These are phyloP conservation scores for Sturnira hondurensis DNA, from an alignment of 2,113 vertebrate genomes.

Conservation along the genomic window DNA sequence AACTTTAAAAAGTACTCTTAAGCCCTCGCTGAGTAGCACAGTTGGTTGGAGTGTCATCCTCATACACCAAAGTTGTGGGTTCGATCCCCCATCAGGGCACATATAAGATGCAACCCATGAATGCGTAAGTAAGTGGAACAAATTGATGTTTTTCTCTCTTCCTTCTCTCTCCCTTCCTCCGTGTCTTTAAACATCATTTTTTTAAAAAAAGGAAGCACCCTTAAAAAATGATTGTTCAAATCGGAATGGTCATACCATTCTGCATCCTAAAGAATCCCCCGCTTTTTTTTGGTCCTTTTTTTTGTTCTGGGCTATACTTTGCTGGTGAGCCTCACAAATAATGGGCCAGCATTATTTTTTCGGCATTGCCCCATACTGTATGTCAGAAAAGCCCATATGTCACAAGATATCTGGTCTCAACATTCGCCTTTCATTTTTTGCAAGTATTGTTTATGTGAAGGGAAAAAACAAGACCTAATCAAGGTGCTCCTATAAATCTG, in stretches of 20 bases:
- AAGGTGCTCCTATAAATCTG: conserved; percentile 52
- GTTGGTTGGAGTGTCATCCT: too few relatives aligned
- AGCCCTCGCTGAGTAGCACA: too few relatives aligned
- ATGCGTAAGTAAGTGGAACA: too few relatives aligned
- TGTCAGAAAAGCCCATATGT: conserved; percentile 14
- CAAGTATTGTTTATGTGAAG: conserved; percentile 52
- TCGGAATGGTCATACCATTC: not conserved
- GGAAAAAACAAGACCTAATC: not conserved
- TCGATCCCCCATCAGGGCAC: too few relatives aligned
- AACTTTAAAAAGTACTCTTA: not conserved
- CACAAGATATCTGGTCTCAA: not conserved
- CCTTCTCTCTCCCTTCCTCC: too few relatives aligned
- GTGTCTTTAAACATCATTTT: too few relatives aligned
- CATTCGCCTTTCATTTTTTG: conserved; percentile 61
- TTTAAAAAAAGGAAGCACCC: not conserved
- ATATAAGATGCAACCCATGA: too few relatives aligned
- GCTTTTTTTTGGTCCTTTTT: not conserved
- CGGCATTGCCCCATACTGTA: not conserved
- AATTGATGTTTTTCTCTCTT: too few relatives aligned
- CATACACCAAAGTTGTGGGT: too few relatives aligned
- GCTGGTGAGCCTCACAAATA: not conserved
- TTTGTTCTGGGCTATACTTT: not conserved
- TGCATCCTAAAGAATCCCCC: not conserved
- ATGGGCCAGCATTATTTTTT: not conserved
- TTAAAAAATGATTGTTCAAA: not conserved